Conservation (phyloP, 2,888 invertebrate genomes). For the Epistrophe grossulariae region DNA sequence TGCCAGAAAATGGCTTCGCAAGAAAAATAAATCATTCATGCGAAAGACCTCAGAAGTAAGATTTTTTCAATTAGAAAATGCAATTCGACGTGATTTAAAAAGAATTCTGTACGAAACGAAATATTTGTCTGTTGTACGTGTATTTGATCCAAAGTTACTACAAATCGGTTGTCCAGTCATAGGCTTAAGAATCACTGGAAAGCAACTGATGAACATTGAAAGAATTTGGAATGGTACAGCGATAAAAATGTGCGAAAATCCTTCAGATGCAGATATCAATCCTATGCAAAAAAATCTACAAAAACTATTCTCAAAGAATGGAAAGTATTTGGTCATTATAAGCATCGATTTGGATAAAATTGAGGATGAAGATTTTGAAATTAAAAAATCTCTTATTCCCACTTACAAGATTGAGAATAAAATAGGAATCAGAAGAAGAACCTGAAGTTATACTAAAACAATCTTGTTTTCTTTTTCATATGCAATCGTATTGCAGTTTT, state of each 20-base stretch:
- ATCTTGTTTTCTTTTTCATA: constrained; percentile 5
- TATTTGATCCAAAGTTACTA: not conserved
- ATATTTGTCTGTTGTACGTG: constrained; percentile 31
- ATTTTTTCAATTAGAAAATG: not conserved
- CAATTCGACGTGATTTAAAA: not conserved
- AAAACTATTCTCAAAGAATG: constrained; percentile 25
- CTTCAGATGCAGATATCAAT: constrained; percentile 3
- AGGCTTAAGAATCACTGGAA: constrained; percentile 27
- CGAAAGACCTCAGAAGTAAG: not conserved
- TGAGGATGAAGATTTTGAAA: constrained; percentile 1
- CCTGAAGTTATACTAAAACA: not conserved
- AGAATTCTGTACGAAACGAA: constrained; percentile 53
- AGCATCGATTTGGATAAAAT: constrained; percentile 27
- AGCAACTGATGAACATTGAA: not conserved
- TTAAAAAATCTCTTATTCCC: not conserved
- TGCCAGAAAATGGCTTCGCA: not conserved
- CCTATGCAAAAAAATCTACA: constrained; percentile 1
- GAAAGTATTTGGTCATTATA: constrained; percentile 39
- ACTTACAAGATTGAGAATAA: constrained; percentile 4
- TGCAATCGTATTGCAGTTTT: constrained; percentile 74
- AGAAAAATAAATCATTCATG: not conserved
- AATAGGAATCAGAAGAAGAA: constrained; percentile 37
- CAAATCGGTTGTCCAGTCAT: constrained; percentile 38
- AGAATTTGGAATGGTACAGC: constrained; percentile 7
- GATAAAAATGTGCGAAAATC: not conserved